A percentile compares a stretch with the other conserved stretches of the same genome.
Conservation (phyloP, 2,888 invertebrate species). For the Onthophagus sagittarius region DNA sequence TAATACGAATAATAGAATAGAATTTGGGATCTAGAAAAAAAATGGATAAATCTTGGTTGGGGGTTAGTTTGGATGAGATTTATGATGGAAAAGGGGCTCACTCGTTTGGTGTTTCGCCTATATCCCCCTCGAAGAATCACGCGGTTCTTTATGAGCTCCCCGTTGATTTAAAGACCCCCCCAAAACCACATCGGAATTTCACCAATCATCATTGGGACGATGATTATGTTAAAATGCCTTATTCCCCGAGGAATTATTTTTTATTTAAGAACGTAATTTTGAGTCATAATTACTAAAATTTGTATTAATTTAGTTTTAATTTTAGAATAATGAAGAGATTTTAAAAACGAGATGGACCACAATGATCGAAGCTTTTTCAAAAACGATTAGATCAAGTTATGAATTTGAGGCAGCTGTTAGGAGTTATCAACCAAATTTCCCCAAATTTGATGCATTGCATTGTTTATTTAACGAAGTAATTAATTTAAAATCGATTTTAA, state of each 20-base stretch:
- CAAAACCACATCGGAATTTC: slow-evolving; percentile 59
- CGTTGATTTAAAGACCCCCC: slow-evolving; percentile 50
- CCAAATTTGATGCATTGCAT: slow-evolving; percentile 67
- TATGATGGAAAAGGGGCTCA: slow-evolving; percentile 48
- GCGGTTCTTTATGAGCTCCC: slow-evolving; percentile 67
- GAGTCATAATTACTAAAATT: slow-evolving; percentile 26
- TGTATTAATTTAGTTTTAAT: slow-evolving; percentile 23
- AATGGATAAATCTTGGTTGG: slow-evolving; percentile 43
- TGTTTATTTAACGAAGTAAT: slow-evolving; percentile 64
- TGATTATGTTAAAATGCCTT: slow-evolving; percentile 82
- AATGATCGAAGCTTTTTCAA: slow-evolving; percentile 62
- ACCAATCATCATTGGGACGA: slow-evolving; percentile 76
- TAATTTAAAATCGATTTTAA: neutral
- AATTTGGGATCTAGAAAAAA: no score
- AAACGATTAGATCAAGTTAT: slow-evolving; percentile 60
- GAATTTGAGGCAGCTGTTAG: slow-evolving; percentile 69
- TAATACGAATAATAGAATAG: no score
- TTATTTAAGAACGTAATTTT: slow-evolving; percentile 58
- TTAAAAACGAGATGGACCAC: slow-evolving; percentile 70
- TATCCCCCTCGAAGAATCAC: slow-evolving; percentile 61
- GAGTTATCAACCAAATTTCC: slow-evolving; percentile 65
- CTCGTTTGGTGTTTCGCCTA: slow-evolving; percentile 51
- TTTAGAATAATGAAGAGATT: slow-evolving; percentile 52
- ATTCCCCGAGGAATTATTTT: slow-evolving; percentile 73
- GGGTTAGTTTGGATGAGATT: slow-evolving; percentile 49